Conservation (phyloP, 2,888 invertebrate species). For the Crocallis elinguaria region DNA sequence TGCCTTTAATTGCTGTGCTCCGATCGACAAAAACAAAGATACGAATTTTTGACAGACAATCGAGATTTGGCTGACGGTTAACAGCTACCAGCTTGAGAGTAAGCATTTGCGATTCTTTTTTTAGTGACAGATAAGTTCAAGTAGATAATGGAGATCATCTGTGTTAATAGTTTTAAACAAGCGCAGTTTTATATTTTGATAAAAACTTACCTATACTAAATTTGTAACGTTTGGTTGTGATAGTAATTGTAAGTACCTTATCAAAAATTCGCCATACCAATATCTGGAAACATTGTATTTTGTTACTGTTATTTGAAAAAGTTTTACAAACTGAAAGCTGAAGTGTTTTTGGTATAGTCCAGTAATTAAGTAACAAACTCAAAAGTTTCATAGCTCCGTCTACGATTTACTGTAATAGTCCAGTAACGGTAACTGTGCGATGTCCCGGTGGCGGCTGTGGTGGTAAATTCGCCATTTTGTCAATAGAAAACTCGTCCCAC, state of each 20-base stretch:
- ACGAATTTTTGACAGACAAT: slow-evolving; percentile 47
- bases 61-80: slow-evolving; percentile 43
- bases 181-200: no score
- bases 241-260: no score
- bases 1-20: slow-evolving; percentile 67
- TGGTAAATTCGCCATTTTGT: slow-evolving; percentile 56
- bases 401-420: neutral
- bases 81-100: slow-evolving; percentile 38
- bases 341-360: neutral
- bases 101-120: slow-evolving; percentile 37
- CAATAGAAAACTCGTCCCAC: slow-evolving; percentile 68
- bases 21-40: slow-evolving; percentile 51
- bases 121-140: slow-evolving; percentile 34
- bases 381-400: neutral
- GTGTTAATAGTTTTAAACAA: neutral
- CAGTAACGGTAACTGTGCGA: slow-evolving; percentile 2
- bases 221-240: no score
- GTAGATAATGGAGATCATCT: slow-evolving; percentile 4
- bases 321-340: no score
- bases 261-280: no score
- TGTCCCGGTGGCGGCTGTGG: slow-evolving; percentile 4
- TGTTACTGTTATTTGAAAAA: no score
- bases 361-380: neutral
- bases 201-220: no score
- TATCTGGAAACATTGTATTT: no score